A percentile compares a stretch with the other conserved stretches of the same genome.
phyloP scores from a whole-genome alignment of 1,140 invertebrate genomes.

The Oreohelix idahoensis region DNA sequence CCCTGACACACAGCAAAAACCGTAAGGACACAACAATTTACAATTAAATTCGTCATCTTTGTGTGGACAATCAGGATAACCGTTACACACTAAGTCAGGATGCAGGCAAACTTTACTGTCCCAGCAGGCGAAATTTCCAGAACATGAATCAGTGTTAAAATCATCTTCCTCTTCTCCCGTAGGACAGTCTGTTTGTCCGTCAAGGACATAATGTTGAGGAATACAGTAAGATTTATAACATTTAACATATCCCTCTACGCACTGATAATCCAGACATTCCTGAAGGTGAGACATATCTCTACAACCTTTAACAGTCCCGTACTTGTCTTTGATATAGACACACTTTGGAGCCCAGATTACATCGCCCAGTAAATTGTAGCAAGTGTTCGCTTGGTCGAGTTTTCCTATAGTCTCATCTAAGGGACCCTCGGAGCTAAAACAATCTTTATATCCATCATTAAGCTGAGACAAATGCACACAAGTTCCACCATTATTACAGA shows the following conservation, averaged over 20 bases:
- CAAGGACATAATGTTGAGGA: not conserved
- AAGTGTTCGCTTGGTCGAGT: no score
- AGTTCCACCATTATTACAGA: not conserved
- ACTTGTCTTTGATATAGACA: not conserved
- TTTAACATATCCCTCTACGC: not conserved
- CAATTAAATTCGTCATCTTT: conserved; percentile 12
- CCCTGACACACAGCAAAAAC: not conserved
- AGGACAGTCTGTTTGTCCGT: not conserved
- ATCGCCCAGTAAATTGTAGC: not conserved
- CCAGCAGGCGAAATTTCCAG: not conserved
- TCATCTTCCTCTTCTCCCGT: not conserved
- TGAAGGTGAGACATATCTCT: not conserved
- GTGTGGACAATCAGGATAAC: not conserved
- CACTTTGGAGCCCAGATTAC: not conserved
- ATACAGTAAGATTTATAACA: conserved; percentile 3
- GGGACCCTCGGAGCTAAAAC: not conserved
- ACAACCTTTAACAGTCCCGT: not conserved
- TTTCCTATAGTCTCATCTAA: not conserved
- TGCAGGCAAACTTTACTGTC: not conserved
- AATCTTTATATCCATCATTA: not conserved
- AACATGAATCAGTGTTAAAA: not conserved
- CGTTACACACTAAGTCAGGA: conserved; percentile 11
- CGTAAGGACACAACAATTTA: not conserved
- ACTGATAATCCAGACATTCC: not conserved
- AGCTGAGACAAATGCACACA: not conserved